phyloP scores from a whole-genome alignment of 2,113 vertebrate species.

The Zosterops japonicus region DNA sequence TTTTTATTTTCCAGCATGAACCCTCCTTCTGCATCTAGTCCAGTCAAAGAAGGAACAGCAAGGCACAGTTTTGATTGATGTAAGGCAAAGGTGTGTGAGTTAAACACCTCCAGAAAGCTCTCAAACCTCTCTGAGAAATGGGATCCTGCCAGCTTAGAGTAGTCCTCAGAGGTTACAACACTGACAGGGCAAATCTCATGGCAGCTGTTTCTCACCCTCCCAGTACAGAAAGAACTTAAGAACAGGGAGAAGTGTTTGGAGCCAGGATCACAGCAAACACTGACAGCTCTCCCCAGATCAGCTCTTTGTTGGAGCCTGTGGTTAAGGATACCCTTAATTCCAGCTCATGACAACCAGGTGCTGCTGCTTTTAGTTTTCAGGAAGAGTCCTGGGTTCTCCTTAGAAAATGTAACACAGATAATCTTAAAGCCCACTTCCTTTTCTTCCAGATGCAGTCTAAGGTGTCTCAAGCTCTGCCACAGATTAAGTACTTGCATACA shows the following conservation, averaged over 20 bases:
- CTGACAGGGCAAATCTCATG: not conserved
- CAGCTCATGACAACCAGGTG: not conserved
- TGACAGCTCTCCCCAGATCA: not conserved
- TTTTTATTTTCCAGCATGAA: not conserved
- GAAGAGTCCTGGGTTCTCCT: not conserved
- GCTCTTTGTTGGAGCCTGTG: not conserved
- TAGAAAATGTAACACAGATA: not conserved
- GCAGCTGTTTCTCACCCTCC: not conserved
- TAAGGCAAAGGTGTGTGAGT: not conserved
- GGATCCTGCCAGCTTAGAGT: not conserved
- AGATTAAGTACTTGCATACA: not conserved
- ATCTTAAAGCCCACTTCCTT: not conserved
- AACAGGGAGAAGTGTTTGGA: not conserved
- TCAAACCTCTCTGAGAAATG: not conserved
- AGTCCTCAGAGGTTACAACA: not conserved
- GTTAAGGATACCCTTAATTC: not conserved
- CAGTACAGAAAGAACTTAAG: not conserved
- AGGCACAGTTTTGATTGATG: not conserved
- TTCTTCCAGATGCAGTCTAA: not conserved
- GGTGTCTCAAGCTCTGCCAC: not conserved
- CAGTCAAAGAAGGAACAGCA: not conserved
- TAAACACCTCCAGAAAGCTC: not conserved
- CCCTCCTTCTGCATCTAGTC: not conserved
- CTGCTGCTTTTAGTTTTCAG: not conserved
- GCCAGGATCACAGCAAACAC: not conserved